Base-by-base conservation (phyloP, 1,140 invertebrate species). In the Sinella curviseta region DNA sequence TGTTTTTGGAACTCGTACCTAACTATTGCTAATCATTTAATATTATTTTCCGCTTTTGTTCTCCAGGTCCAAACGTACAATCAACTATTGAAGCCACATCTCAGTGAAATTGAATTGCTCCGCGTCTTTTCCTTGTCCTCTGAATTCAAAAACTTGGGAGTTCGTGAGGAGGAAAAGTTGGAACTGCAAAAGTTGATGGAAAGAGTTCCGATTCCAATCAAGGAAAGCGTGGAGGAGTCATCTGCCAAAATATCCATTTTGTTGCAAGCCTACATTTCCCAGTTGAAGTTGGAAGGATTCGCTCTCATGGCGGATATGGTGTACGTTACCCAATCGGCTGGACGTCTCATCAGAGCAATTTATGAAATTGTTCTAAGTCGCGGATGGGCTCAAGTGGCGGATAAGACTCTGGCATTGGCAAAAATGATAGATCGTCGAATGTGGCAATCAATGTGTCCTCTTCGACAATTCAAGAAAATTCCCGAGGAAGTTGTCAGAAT, bases 391-490 rank as follows among this genome's bases (percentile, higher is more conserved):
- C 96, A 98, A 85, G 86, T 99, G 34, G 95, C 97, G 26, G 97
- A 99, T 86, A 99, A 99, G 87, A 93, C 96, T 16, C 87, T 99
- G 0, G 92, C 95, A 0, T 89, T 99, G 0, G 99, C 97, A 86
- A 99, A 99, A 88, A 99, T 99, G 98, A 96, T 99, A 74, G 97
- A 99, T 86, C 91, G 95, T 24, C 90, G 98, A 30, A 99, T 99
- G 97, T 99, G 98, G 98, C 97, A 99, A 87, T 98, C 96, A 0
- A 98, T 99, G 96, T 99, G 96, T 54, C 98, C 98, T 1, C 87
- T 99, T 0, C 89, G 98, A 28, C 98, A 99, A 86, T 99, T 99
- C 86, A 91, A 94, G 54, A 99, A 99, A 86, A 97, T 99, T 90
- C 97, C 97, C 0, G 95, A 98, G 84, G 97, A 99, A 88, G 95